A percentile compares a stretch with the other conserved stretches of the same genome.
These are phyloP conservation scores for Anthoptus insignis DNA, from an alignment of 2,888 invertebrate genomes.

Conservation along the genomic window DNA sequence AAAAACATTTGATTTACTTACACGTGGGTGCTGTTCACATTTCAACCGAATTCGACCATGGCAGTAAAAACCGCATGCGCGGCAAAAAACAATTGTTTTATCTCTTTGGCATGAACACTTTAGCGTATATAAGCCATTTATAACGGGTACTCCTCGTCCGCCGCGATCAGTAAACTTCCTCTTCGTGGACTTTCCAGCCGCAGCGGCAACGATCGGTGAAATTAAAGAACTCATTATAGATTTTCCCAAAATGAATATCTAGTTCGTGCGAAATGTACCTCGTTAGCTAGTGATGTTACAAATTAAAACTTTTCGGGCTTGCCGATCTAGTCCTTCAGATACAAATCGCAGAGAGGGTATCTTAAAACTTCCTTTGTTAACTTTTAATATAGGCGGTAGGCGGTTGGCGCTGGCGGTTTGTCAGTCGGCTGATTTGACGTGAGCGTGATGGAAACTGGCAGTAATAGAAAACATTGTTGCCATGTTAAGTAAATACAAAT, in stretches of 20 bases:
- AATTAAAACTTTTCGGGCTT: too few relatives aligned
- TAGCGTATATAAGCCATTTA: slow-evolving; percentile 60
- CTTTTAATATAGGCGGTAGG: too few relatives aligned
- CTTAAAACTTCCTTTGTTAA: too few relatives aligned
- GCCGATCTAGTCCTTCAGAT: too few relatives aligned
- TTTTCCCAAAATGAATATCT: too few relatives aligned
- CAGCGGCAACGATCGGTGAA: slow-evolving; percentile 75
- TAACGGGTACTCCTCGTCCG: slow-evolving; percentile 76
- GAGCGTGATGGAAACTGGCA: too few relatives aligned
- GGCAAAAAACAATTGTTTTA: slow-evolving; percentile 78
- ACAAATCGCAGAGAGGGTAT: too few relatives aligned
- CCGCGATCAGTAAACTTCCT: slow-evolving; percentile 59
- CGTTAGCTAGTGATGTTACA: not conserved
- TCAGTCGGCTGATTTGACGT: too few relatives aligned
- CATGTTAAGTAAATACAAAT: too few relatives aligned
- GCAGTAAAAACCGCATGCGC: slow-evolving; percentile 78
- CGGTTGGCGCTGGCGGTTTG: too few relatives aligned
- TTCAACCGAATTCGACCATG: slow-evolving; percentile 77
- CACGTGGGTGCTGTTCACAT: slow-evolving; percentile 75
- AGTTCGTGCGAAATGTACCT: not conserved
- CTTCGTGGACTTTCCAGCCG: slow-evolving; percentile 62
- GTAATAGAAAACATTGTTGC: too few relatives aligned
- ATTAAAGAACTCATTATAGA: slow-evolving; percentile 41
- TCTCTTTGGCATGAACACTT: slow-evolving; percentile 74
- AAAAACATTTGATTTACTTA: too few relatives aligned